Conservation (phyloP, 1,140 invertebrate species). For the Brachionus paranguensis region DNA sequence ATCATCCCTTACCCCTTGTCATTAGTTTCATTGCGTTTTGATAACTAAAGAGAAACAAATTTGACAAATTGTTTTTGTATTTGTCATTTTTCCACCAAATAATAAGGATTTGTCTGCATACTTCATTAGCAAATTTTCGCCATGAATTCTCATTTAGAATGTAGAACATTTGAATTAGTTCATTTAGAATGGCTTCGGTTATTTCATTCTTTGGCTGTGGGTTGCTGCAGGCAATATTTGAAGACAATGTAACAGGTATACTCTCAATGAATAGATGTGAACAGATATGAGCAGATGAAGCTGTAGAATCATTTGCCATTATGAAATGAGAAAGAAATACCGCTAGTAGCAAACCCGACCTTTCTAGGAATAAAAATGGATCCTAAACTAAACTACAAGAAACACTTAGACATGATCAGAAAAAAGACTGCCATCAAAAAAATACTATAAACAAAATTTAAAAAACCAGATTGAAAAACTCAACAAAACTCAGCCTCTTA, state of each 20-base stretch:
- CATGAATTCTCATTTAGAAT: slow-evolving; percentile 37
- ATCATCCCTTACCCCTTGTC: not conserved
- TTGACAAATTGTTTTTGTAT: not conserved
- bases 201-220: slow-evolving; percentile 12
- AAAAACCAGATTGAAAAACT: too few relatives aligned
- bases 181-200: slow-evolving; percentile 5
- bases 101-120: slow-evolving; percentile 34
- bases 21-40: slow-evolving; percentile 35
- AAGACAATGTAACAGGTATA: slow-evolving; percentile 33
- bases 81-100: slow-evolving; percentile 40
- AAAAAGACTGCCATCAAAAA: too few relatives aligned
- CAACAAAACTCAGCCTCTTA: too few relatives aligned
- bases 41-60: not conserved
- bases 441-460: too few relatives aligned
- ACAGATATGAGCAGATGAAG: not conserved
- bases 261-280: too few relatives aligned
- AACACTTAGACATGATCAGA: too few relatives aligned
- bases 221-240: not conserved
- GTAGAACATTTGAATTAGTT: slow-evolving; percentile 38
- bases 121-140: slow-evolving; percentile 14
- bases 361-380: too few relatives aligned
- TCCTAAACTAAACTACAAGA: too few relatives aligned
- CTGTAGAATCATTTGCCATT: slow-evolving; percentile 21
- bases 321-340: too few relatives aligned
- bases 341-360: too few relatives aligned